These are phyloP conservation scores for Plagiodera versicolora DNA, from an alignment of 2,888 invertebrate genomes.

Conservation along the genomic window DNA sequence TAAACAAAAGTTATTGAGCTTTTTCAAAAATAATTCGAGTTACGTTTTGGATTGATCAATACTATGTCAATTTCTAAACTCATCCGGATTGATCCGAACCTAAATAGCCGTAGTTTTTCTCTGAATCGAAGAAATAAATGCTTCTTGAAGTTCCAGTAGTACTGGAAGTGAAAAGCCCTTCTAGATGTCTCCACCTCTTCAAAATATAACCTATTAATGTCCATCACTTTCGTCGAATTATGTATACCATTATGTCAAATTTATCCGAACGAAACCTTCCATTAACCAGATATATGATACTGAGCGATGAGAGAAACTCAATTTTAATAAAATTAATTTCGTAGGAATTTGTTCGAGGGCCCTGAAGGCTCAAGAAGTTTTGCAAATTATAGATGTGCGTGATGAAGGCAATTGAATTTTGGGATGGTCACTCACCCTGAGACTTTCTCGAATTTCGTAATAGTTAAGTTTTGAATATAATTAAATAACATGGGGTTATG, in stretches of 20 bases:
- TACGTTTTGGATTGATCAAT: too few species aligned
- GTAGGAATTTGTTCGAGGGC: slow-evolving; percentile 11
- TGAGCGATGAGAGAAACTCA: slow-evolving; percentile 20
- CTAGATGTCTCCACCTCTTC: too few species aligned
- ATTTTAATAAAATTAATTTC: slow-evolving; percentile 12
- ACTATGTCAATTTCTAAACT: too few species aligned
- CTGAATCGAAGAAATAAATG: too few species aligned
- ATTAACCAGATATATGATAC: slow-evolving; percentile 2
- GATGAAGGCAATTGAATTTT: slow-evolving; percentile 24
- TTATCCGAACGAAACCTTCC: not conserved
- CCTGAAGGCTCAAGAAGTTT: not conserved
- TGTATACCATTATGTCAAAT: not conserved
- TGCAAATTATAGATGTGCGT: slow-evolving; percentile 26
- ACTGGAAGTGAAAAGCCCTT: too few species aligned
- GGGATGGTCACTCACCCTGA: slow-evolving; percentile 26
- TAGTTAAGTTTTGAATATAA: not conserved
- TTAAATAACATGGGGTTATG: too few species aligned
- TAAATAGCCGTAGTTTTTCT: too few species aligned
- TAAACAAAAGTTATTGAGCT: too few species aligned
- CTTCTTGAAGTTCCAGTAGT: too few species aligned
- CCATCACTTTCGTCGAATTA: not conserved
- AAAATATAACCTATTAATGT: not conserved
- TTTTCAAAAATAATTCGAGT: too few species aligned
- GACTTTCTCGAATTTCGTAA: slow-evolving; percentile 20
- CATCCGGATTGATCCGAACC: too few species aligned